phyloP scores from a whole-genome alignment of 92 coral and sea anemone species.

The Actinostola sp. region DNA sequence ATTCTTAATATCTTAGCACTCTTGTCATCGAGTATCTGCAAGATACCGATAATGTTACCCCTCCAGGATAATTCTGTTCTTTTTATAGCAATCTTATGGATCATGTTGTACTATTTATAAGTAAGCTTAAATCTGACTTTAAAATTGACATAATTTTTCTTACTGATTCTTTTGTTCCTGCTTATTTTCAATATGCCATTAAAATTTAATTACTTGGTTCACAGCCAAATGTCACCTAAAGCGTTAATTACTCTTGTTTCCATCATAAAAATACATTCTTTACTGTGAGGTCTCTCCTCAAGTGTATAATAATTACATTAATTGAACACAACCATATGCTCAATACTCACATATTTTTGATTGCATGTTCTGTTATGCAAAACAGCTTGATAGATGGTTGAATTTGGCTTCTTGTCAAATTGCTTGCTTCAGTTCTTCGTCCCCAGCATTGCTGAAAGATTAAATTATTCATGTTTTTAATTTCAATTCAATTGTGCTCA shows the following conservation, averaged over 20 bases:
- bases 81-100: no score
- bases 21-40: no score
- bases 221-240: slow-evolving; percentile 17
- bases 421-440: slow-evolving; percentile 9
- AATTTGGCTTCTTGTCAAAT: slow-evolving; percentile 2
- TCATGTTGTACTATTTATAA: no score
- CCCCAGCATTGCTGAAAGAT: slow-evolving; percentile 33
- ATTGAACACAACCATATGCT: no score
- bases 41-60: no score
- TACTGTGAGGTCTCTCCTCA: not conserved
- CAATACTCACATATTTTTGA: slow-evolving; percentile 2
- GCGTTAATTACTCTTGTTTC: slow-evolving; percentile 4
- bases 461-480: not conserved
- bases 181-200: not conserved
- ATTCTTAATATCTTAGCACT: no score
- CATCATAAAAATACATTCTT: slow-evolving; percentile 4
- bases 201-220: slow-evolving; percentile 8
- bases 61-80: no score
- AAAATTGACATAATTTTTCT: no score
- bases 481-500: not conserved
- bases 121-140: no score
- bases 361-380: not conserved
- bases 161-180: no score
- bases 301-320: no score
- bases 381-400: not conserved